A percentile compares a stretch with the other conserved stretches of the same genome.
Conservation (phyloP, 2,113 vertebrate species). For the Hepsetus odoe region DNA sequence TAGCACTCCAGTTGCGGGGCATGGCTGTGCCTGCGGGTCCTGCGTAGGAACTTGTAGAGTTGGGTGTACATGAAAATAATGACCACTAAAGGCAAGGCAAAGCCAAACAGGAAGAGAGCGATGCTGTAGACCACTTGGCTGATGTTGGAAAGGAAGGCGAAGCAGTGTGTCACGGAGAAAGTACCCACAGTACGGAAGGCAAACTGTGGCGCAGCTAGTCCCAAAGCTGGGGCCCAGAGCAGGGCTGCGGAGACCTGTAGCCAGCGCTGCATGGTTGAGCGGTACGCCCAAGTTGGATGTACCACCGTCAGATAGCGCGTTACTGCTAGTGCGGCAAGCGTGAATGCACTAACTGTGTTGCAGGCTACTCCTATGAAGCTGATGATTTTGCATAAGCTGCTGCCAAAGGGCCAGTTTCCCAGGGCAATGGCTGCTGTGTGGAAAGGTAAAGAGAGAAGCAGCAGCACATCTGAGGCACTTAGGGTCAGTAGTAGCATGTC, state of each 20-base stretch:
- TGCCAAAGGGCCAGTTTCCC: constrained; percentile 76
- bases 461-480: constrained; percentile 71
- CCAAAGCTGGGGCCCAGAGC: constrained; percentile 71
- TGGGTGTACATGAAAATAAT: constrained; percentile 74
- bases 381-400: constrained; percentile 72
- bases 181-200: constrained; percentile 65
- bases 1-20: constrained; percentile 72
- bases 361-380: constrained; percentile 77
- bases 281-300: constrained; percentile 70
- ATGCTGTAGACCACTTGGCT: constrained; percentile 74
- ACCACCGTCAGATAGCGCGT: constrained; percentile 76
- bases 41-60: constrained; percentile 74
- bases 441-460: constrained; percentile 76
- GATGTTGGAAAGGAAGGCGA: constrained; percentile 72
- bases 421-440: constrained; percentile 73
- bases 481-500: constrained; percentile 75
- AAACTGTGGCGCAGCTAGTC: constrained; percentile 76
- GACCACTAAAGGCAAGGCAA: constrained; percentile 71
- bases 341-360: constrained; percentile 72
- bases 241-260: constrained; percentile 59
- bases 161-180: constrained; percentile 66
- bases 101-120: constrained; percentile 73
- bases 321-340: constrained; percentile 74
- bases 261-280: constrained; percentile 55
- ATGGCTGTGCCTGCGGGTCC: constrained; percentile 49